Conservation (phyloP, 2,113 vertebrate genomes). For the Peromyscus leucopus region DNA sequence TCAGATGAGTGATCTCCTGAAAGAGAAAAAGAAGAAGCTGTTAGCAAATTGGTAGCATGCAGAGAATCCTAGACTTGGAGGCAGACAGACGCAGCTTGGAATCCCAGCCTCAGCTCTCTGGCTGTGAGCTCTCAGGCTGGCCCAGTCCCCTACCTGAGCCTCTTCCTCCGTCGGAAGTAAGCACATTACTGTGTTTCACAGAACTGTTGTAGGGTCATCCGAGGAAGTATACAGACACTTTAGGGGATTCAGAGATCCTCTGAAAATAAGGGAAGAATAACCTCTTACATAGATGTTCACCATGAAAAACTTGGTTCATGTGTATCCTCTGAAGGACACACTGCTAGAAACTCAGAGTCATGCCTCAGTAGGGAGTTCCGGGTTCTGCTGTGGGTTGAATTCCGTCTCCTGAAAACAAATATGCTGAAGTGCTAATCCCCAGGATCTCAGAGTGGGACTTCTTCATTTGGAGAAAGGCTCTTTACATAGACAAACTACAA, state of each 20-base stretch:
- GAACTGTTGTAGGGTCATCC: background rate
- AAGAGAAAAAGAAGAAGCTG: constrained; percentile 39
- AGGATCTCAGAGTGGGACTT: background rate
- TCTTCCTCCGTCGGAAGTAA: background rate
- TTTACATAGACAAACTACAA: background rate
- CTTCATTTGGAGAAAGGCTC: background rate
- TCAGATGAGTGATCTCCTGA: constrained; percentile 18
- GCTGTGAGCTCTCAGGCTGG: background rate
- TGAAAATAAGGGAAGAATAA: background rate
- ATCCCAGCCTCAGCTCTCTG: background rate
- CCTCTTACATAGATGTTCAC: background rate
- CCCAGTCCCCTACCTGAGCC: fast-evolving
- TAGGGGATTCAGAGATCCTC: background rate
- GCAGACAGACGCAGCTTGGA: background rate
- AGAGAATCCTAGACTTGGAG: background rate
- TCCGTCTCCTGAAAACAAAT: background rate
- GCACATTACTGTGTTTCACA: background rate
- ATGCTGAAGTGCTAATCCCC: background rate
- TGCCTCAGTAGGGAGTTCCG: no score
- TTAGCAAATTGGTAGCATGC: background rate
- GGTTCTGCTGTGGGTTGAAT: background rate
- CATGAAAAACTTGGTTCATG: background rate
- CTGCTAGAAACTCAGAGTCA: background rate
- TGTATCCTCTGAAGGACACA: background rate
- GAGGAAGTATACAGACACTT: background rate